These are phyloP conservation scores for Coregonus ussuriensis DNA, from an alignment of 2,797 vertebrate genomes.

Conservation along the genomic window DNA sequence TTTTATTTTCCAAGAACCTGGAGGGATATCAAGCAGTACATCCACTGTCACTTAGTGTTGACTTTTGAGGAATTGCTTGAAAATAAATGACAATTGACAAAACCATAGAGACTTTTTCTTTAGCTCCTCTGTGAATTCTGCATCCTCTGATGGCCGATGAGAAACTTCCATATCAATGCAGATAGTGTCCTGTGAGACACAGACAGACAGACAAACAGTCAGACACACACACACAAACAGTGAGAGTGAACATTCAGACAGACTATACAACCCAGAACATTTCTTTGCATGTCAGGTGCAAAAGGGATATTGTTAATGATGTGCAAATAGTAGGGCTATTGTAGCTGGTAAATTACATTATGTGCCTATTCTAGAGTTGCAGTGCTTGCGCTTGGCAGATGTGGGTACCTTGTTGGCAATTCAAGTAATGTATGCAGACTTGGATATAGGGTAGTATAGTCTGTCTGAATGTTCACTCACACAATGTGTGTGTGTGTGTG, in stretches of 20 bases:
- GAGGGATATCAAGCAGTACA: constrained; percentile 9
- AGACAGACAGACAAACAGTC: constrained; percentile 1
- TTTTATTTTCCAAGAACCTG: constrained; percentile 55
- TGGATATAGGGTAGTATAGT: not conserved
- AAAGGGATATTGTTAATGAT: no score
- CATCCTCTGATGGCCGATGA: not conserved
- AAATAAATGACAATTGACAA: not conserved
- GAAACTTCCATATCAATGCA: constrained; percentile 26
- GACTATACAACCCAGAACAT: not conserved
- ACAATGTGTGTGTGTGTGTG: not conserved
- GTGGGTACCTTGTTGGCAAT: no score
- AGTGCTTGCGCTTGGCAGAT: no score
- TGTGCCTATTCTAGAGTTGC: no score
- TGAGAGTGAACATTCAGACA: not conserved
- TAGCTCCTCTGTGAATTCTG: not conserved
- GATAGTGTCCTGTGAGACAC: constrained; percentile 28
- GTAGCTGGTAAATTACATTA: no score
- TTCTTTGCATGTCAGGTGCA: no score
- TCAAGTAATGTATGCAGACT: no score
- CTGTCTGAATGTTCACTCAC: not conserved
- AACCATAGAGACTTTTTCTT: constrained; percentile 40
- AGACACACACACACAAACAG: not conserved
- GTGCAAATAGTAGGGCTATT: no score
- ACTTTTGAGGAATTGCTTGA: not conserved
- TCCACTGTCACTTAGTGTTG: not conserved